Evolutionary conservation across 2,888 invertebrate species (phyloP).

Genomic region (Ochropleura leucogaster): DNA sequence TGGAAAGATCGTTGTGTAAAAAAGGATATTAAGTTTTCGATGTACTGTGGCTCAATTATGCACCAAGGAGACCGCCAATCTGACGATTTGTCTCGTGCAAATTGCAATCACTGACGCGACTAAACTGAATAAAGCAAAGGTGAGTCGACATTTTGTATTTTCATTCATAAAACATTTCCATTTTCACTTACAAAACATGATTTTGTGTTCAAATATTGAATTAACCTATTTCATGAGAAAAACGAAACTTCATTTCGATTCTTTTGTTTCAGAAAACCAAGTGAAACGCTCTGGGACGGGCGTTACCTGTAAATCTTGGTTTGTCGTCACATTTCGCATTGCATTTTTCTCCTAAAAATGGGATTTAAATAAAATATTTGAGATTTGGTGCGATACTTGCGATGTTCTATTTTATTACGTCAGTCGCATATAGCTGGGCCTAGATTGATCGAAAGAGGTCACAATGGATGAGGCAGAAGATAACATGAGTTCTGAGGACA

Average conservation of each 20-base stretch:
- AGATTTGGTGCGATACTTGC: slow-evolving; percentile 65
- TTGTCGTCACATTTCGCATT: slow-evolving; percentile 69
- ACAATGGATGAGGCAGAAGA: slow-evolving; percentile 85
- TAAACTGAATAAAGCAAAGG: slow-evolving; percentile 68
- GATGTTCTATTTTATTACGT: slow-evolving; percentile 74
- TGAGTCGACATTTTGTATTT: slow-evolving; percentile 72
- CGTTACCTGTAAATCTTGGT: slow-evolving; percentile 67
- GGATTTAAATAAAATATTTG: slow-evolving; percentile 63
- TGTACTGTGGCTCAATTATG: slow-evolving; percentile 69
- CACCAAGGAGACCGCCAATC: slow-evolving; percentile 75
- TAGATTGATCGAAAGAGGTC: slow-evolving; percentile 50
- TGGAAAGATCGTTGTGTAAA: slow-evolving; percentile 71
- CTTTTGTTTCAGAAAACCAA: slow-evolving; percentile 85
- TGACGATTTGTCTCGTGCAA: slow-evolving; percentile 74
- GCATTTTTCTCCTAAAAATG: slow-evolving; percentile 63
- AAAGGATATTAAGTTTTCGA: slow-evolving; percentile 87
- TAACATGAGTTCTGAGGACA: slow-evolving; percentile 78
- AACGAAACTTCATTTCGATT: slow-evolving; percentile 88
- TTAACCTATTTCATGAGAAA: slow-evolving; percentile 82
- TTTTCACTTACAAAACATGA: slow-evolving; percentile 53
- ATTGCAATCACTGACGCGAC: slow-evolving; percentile 73
- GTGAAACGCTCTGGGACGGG: slow-evolving; percentile 69
- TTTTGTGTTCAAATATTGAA: slow-evolving; percentile 76
- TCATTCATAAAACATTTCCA: slow-evolving; percentile 74
- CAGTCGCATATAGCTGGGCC: slow-evolving; percentile 64